Percentiles rank a stretch among this genome's conserved stretches.
phyloP scores from a whole-genome alignment of 2,888 invertebrate species.

The Drosophila algonquin region DNA sequence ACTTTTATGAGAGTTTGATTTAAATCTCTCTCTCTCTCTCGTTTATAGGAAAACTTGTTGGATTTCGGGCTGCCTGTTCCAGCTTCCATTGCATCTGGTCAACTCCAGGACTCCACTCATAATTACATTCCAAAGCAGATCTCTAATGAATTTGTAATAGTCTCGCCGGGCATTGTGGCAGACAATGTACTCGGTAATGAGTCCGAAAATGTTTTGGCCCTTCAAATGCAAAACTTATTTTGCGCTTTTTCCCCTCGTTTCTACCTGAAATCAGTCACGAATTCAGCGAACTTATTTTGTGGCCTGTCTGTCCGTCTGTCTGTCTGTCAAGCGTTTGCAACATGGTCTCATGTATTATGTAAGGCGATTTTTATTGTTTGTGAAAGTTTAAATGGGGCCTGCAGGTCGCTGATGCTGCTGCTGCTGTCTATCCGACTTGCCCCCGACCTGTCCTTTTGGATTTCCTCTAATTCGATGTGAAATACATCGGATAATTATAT shows the following conservation, averaged over 20 bases:
- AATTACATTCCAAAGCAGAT: slow-evolving; percentile 49
- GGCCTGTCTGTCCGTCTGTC: background rate
- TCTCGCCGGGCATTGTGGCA: slow-evolving; percentile 28
- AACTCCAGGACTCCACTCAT: slow-evolving; percentile 38
- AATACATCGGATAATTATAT: slow-evolving; percentile 50
- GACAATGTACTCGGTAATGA: slow-evolving; percentile 56
- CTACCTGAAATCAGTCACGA: slow-evolving; percentile 36
- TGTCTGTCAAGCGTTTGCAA: slow-evolving; percentile 28
- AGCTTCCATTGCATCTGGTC: slow-evolving; percentile 4
- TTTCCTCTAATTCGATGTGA: slow-evolving; percentile 37
- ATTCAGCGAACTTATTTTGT: slow-evolving; percentile 34
- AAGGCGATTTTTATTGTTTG: slow-evolving; percentile 70
- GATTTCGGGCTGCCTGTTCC: slow-evolving; percentile 12
- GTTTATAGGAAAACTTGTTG: slow-evolving; percentile 36
- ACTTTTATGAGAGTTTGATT: slow-evolving; percentile 33
- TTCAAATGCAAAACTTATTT: slow-evolving; percentile 54
- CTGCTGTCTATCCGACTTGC: slow-evolving; percentile 39
- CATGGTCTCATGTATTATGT: slow-evolving; percentile 63
- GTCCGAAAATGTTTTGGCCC: slow-evolving; percentile 35
- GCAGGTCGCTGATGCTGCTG: slow-evolving; percentile 43
- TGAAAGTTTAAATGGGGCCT: slow-evolving; percentile 62
- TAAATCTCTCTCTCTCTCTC: slow-evolving; percentile 13
- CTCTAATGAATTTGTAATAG: slow-evolving; percentile 75
- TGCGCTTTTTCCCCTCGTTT: slow-evolving; percentile 19
- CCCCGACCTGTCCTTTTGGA: slow-evolving; percentile 28